Conservation (phyloP, 2,113 vertebrate genomes). For the Capricornis sumatraensis region DNA sequence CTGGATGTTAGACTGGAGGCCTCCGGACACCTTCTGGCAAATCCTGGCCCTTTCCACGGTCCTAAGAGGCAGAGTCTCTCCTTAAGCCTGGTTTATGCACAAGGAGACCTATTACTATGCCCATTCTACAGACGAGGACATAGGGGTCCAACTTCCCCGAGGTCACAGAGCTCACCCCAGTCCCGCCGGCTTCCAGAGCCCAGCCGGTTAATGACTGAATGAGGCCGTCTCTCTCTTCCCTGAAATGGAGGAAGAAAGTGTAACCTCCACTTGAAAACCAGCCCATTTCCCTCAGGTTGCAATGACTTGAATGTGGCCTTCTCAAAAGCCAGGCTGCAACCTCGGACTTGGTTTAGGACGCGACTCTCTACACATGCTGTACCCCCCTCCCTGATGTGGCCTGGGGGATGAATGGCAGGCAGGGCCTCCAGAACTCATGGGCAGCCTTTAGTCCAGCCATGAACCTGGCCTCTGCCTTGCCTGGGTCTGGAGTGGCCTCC, state of each 20-base stretch:
- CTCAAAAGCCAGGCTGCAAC: background rate
- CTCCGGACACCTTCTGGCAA: too few species aligned
- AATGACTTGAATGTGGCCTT: background rate
- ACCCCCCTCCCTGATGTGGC: rapidly evolving
- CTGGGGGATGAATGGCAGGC: background rate
- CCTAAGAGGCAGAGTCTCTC: background rate
- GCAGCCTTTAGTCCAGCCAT: too few species aligned
- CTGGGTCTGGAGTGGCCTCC: background rate
- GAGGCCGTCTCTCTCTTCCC: rapidly evolving
- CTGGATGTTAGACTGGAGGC: too few species aligned
- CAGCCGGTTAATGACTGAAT: rapidly evolving
- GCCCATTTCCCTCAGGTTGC: background rate
- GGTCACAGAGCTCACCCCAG: background rate
- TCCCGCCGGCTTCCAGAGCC: rapidly evolving
- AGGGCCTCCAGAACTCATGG: rapidly evolving
- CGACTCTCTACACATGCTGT: rapidly evolving
- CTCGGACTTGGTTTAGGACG: rapidly evolving
- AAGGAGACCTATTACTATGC: rapidly evolving
- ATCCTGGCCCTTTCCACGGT: background rate
- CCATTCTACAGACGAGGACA: background rate
- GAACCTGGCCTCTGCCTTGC: too few species aligned
- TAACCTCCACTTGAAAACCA: background rate
- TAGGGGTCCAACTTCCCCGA: background rate
- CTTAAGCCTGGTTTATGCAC: background rate
- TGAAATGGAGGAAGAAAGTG: background rate